phyloP scores from a whole-genome alignment of 2,113 vertebrate genomes.

The Lepisosteus oculatus region DNA sequence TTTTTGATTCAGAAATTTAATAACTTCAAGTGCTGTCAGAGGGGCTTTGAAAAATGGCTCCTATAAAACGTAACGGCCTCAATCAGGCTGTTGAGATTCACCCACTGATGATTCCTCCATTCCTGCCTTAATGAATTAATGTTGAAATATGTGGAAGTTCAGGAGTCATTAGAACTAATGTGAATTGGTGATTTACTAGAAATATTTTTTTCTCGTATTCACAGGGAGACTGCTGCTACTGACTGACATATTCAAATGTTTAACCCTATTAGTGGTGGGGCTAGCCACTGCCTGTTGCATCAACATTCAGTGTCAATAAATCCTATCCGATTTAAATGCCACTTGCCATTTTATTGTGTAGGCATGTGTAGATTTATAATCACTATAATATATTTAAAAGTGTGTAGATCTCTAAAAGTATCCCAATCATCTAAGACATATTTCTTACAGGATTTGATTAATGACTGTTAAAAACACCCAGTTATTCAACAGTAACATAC shows the following conservation, averaged over 20 bases:
- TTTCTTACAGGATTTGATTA: too few relatives aligned
- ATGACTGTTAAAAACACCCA: too few relatives aligned
- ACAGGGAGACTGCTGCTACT: slow-evolving; percentile 46
- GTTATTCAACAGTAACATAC: too few relatives aligned
- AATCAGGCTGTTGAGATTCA: slow-evolving; percentile 92
- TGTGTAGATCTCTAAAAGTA: neutral
- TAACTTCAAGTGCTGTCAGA: slow-evolving; percentile 97
- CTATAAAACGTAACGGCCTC: slow-evolving; percentile 98
- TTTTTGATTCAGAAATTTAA: slow-evolving; percentile 91
- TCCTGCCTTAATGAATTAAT: slow-evolving; percentile 94
- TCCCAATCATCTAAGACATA: too few relatives aligned
- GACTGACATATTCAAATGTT: slow-evolving; percentile 31
- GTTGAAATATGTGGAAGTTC: slow-evolving; percentile 87
- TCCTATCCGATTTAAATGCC: slow-evolving; percentile 27
- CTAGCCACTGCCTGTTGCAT: slow-evolving; percentile 33
- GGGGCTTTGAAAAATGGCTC: slow-evolving; percentile 93
- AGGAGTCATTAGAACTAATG: slow-evolving; percentile 90
- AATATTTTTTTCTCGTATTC: slow-evolving; percentile 44
- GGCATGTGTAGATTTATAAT: slow-evolving; percentile 46
- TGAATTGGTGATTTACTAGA: slow-evolving; percentile 71
- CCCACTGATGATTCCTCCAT: slow-evolving; percentile 73
- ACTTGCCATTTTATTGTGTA: slow-evolving; percentile 26
- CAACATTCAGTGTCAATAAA: slow-evolving; percentile 22
- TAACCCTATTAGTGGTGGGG: slow-evolving; percentile 35
- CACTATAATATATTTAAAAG: slow-evolving; percentile 47